Evolutionary conservation across 2,888 invertebrate genomes (phyloP), one percentile per base, ranked within the genome.

Genomic region (Rhingia campestris): DNA sequence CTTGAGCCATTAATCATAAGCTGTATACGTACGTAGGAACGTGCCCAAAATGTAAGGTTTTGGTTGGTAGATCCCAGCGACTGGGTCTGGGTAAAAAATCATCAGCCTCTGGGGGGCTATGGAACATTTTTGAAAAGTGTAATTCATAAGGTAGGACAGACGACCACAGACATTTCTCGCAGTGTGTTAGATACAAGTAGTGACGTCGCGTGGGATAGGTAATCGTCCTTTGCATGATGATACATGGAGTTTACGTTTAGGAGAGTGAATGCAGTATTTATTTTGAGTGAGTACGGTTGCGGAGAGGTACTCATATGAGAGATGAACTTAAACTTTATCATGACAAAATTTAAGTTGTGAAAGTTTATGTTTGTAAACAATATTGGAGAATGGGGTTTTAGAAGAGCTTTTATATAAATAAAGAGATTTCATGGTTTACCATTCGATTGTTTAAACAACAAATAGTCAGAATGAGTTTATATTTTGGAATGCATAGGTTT

Each of bases 1-100:
- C 84, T 84, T 84, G 41, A 39, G 49, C 61, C 80, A 84, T 84
- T 84, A 84, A 84, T 84, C 84, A 84, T 70, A 47, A 70, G 49
- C 59, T 75, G 43, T 56, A 58, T 54, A 67, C 10, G 56, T 61
- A 51, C 37, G 45, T 30, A 41, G 6, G 41, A 69, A 84, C 70
- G 84, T 84, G 58, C 70, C 74, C 47, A 66, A 70, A 84, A 64
- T 70, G 2, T 54, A 41, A 53, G 70, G 74, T 70, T 67, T 74
- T 53, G 56, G 61, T 53, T 47, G n/a, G 61, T 35, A 59, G 53
- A 39, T 45, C 35, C 51, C 35, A 58, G 37, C 45, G 63, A 63
- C 37, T 58, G 30, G 37, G 43, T 49, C 22, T 53, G 39, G 67
- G 58, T 12, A 56, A 67, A 58, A 69, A 56, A 53, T 51, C 59